Base-by-base conservation (phyloP, 2,888 invertebrate species). In the Bruchidius siliquastri region DNA sequence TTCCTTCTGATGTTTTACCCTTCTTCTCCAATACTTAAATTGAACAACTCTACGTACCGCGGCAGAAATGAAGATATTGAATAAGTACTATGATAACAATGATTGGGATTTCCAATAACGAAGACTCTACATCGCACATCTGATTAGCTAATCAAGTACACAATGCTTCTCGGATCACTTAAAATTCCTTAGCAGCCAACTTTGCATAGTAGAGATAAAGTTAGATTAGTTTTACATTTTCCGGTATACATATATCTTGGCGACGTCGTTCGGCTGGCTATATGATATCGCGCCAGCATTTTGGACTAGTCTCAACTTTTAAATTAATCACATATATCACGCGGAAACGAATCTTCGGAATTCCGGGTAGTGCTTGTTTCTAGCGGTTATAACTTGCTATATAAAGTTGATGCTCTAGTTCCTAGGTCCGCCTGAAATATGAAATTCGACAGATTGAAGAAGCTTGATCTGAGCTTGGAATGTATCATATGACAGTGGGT, bases 201-300 rank as follows among this genome's bases (percentile, higher is more conserved):
- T 71, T 71, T 68, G 22, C 69, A 26, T 69, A 73, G 49, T 13
- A 49, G 49, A 49, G 71, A 71, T 71, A 67, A 74, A 74, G 74
- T 74, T 74, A 74, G 72, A 74, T 74, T 74, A 74, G 71, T 74
- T 74, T 72, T 67, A 30, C 21, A 32, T 68, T 71, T 71, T 49
- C 49, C 49, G 10, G 49, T 49, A 49, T 49, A 49, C 49, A 49
- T 49, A 49, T 49, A 49, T 49, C 49, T 49, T 49, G 2, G 49
- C 49, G 18, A 74, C 71, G 70, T 74, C 71, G 68, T 71, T 72
- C 10, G 68, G 20, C 69, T 69, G 71, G 32, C 0, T n/a, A 67
- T 72, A 32, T 32, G 68, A 71, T 72, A 74, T 68, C 71, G 67
- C 70, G 20, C 20, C 26, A 49, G 22, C 70, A 72, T 67, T 70